Evolutionary conservation across 2,113 vertebrate genomes (phyloP).

Genomic region (Megaptera novaeangliae): DNA sequence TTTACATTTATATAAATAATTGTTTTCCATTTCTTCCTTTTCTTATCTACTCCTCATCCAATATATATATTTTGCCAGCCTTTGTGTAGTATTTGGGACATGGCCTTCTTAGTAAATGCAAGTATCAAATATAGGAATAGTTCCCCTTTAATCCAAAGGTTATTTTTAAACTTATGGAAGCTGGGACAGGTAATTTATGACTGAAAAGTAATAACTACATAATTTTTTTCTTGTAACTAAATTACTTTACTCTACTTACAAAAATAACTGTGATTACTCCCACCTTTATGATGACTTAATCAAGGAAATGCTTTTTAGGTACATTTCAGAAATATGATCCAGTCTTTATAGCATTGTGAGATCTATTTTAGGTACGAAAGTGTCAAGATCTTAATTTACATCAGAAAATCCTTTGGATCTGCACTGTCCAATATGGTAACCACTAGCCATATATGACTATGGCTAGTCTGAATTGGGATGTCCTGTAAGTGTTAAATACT

Average conservation of each 20-base stretch:
- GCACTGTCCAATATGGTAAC: neutral
- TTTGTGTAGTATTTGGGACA: neutral
- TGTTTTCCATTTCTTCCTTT: neutral
- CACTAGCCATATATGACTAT: neutral
- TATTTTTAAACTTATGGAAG: constrained; percentile 29
- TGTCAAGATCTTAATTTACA: neutral
- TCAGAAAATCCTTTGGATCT: neutral
- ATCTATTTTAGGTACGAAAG: neutral
- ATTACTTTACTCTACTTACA: constrained; percentile 12
- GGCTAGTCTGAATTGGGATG: neutral
- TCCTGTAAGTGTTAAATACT: neutral
- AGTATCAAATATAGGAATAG: neutral
- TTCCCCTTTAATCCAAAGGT: neutral
- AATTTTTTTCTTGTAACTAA: neutral
- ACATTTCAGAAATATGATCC: neutral
- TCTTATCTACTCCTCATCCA: neutral
- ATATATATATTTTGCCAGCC: neutral
- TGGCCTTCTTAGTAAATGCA: constrained; percentile 29
- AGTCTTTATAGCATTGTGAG: constrained; percentile 1
- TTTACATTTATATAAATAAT: neutral
- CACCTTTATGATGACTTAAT: neutral
- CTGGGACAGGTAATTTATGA: neutral
- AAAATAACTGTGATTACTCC: neutral
- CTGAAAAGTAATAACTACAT: neutral
- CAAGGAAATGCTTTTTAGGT: neutral